A percentile compares a stretch with the other conserved stretches of the same genome.
phyloP scores from a whole-genome alignment of 2,113 vertebrate genomes.

The Neolamprologus falcicula region DNA sequence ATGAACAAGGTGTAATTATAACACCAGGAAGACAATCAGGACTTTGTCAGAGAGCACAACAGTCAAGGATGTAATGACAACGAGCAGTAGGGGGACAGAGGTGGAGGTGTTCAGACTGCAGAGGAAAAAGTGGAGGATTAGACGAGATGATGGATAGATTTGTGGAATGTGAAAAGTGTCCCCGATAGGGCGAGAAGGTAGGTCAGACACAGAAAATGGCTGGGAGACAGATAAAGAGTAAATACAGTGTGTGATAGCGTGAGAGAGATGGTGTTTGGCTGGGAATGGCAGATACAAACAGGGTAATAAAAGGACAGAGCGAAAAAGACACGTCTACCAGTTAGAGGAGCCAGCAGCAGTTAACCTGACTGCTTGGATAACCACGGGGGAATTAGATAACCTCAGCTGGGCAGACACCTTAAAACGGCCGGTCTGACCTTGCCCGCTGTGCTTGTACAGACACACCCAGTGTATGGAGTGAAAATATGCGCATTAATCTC shows the following conservation, averaged over 20 bases:
- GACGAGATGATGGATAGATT: neutral
- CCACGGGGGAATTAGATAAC: slow-evolving; percentile 10
- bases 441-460: neutral
- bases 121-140: neutral
- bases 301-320: neutral
- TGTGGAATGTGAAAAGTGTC: neutral
- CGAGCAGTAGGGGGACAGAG: neutral
- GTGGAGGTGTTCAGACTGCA: neutral
- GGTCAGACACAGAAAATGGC: neutral
- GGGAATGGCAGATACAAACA: slow-evolving; percentile 1
- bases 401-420: neutral
- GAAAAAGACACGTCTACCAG: neutral
- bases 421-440: neutral
- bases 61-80: neutral
- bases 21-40: slow-evolving; percentile 40
- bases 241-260: neutral
- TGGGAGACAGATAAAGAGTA: neutral
- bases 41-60: neutral
- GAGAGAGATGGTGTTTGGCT: neutral
- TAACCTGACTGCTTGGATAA: neutral
- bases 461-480: neutral
- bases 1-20: slow-evolving; percentile 30
- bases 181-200: neutral
- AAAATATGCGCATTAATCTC: neutral
- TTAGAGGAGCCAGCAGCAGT: neutral